These are phyloP conservation scores for Coptodon bakossiorum DNA, from an alignment of 2,113 vertebrate genomes.

Conservation along the genomic window DNA sequence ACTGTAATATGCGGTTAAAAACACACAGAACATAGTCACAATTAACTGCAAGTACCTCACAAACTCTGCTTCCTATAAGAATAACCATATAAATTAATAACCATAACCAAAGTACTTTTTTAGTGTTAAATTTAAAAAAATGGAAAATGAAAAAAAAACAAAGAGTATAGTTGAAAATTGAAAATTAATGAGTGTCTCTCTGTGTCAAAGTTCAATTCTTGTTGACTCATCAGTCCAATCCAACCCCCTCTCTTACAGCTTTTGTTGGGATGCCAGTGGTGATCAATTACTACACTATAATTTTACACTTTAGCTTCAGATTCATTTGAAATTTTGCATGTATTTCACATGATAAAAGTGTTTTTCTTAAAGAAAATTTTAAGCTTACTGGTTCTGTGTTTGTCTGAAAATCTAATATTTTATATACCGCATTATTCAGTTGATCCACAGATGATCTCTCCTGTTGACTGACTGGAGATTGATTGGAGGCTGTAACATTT, in stretches of 20 bases:
- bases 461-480: background rate
- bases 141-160: background rate
- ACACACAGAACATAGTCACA: background rate
- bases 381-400: background rate
- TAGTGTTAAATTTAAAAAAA: background rate
- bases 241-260: fast-evolving
- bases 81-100: background rate
- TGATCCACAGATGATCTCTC: background rate
- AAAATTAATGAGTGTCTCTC: background rate
- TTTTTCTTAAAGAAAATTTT: background rate
- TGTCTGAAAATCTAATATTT: background rate
- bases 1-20: background rate
- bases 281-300: fast-evolving
- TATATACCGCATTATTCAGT: background rate
- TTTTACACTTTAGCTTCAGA: background rate
- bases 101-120: background rate
- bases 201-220: background rate
- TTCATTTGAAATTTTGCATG: fast-evolving
- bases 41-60: background rate
- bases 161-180: fast-evolving
- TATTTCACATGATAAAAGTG: background rate
- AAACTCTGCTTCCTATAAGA: background rate
- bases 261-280: background rate
- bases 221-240: background rate
- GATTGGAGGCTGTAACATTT: background rate